phyloP scores from a whole-genome alignment of 1,140 invertebrate genomes.

The Trachymyrmex cornetzi region DNA sequence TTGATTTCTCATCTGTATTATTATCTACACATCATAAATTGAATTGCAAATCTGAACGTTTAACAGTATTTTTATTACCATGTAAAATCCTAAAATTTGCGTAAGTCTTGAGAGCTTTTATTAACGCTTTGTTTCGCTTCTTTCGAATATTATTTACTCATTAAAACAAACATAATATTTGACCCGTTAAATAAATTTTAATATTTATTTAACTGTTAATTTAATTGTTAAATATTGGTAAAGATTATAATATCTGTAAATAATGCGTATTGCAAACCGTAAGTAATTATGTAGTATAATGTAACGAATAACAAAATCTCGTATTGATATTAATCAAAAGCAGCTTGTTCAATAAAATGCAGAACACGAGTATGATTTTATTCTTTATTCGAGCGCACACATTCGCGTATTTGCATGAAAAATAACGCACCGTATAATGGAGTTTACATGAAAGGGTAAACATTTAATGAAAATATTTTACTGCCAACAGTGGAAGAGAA shows the following conservation, averaged over 20 bases:
- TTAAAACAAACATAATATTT: background rate
- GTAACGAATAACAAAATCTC: constrained; percentile 41
- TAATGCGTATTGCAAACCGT: background rate
- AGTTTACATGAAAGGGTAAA: constrained; percentile 28
- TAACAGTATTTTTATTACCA: constrained; percentile 4
- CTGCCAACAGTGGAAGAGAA: background rate
- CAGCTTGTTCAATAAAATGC: constrained; percentile 24
- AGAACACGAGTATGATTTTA: constrained; percentile 1
- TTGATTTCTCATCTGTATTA: background rate
- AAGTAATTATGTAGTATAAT: constrained; percentile 33
- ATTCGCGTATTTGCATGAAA: constrained; percentile 4
- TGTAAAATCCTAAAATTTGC: background rate
- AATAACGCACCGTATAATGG: constrained; percentile 32
- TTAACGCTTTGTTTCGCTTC: background rate
- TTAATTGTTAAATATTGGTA: constrained; percentile 30
- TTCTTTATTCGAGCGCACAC: constrained; percentile 12
- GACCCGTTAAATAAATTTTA: constrained; percentile 10
- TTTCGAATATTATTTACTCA: background rate
- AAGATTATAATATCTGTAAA: constrained; percentile 30
- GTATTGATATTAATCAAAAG: background rate
- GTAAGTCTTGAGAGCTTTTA: constrained; percentile 4
- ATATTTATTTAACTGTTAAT: background rate
- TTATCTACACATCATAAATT: background rate
- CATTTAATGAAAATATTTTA: constrained; percentile 41
- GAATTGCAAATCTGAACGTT: constrained; percentile 22